Percentiles rank a stretch among this genome's conserved stretches.
These are phyloP conservation scores for Nerophis ophidion DNA, from an alignment of 2,113 vertebrate genomes.

Conservation along the genomic window DNA sequence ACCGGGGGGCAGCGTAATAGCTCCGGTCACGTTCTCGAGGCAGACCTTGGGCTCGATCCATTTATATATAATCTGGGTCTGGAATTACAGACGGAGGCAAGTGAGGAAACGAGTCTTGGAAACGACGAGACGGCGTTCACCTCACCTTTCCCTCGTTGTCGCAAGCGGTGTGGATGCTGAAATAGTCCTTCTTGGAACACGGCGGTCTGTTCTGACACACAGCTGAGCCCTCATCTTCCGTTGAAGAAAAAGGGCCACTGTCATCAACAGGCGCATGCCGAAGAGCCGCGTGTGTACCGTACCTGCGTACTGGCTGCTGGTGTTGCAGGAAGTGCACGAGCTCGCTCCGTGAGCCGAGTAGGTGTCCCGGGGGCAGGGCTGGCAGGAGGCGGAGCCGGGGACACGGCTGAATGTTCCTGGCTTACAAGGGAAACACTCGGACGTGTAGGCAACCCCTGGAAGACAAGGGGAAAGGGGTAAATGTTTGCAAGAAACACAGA, in stretches of 20 bases:
- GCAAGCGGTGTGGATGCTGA: slow-evolving; percentile 89
- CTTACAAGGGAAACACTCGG: slow-evolving; percentile 92
- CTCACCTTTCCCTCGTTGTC: slow-evolving; percentile 88
- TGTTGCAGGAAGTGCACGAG: slow-evolving; percentile 81
- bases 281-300: slow-evolving; percentile 3
- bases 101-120: background rate
- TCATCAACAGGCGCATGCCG: background rate
- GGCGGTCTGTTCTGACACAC: slow-evolving; percentile 76
- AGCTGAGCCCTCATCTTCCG: slow-evolving; percentile 81
- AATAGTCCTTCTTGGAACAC: slow-evolving; percentile 87
- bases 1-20: slow-evolving; percentile 80
- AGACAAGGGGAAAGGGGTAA: rapidly evolving
- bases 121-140: background rate
- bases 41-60: slow-evolving; percentile 96
- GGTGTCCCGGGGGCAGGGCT: slow-evolving; percentile 83
- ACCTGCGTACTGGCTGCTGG: slow-evolving; percentile 83
- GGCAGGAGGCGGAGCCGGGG: slow-evolving; percentile 82
- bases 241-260: background rate
- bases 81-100: slow-evolving; percentile 17
- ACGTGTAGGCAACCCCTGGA: slow-evolving; percentile 92
- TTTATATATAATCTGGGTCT: slow-evolving; percentile 92
- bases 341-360: slow-evolving; percentile 87
- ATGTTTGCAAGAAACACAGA: background rate
- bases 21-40: slow-evolving; percentile 74
- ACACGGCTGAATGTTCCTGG: slow-evolving; percentile 83